Evolutionary conservation across 2,113 vertebrate species (phyloP).

Genomic region (Pluvianellus socialis): DNA sequence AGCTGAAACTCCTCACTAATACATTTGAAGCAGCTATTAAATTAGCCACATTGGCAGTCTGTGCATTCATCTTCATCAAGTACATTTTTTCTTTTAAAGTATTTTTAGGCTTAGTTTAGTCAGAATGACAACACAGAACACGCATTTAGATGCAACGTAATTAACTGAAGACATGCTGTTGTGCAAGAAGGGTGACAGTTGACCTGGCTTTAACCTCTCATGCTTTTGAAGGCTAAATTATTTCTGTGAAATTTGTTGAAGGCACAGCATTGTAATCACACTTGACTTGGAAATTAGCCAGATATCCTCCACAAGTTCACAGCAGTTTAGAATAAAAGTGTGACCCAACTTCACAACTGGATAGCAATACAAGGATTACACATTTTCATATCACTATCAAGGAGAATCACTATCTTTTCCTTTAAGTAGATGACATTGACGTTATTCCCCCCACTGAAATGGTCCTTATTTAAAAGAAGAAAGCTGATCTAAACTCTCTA

Average conservation of each 20-base stretch:
- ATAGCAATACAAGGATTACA: neutral
- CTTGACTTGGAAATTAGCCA: conserved; percentile 47
- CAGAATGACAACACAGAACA: conserved; percentile 46
- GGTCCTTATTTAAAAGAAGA: neutral
- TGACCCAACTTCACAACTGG: neutral
- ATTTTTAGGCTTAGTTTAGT: conserved; percentile 27
- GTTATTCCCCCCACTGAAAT: neutral
- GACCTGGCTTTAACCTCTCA: conserved; percentile 46
- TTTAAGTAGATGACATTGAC: neutral
- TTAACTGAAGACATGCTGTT: conserved; percentile 36
- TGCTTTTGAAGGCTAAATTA: conserved; percentile 54
- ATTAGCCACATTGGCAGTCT: conserved; percentile 32
- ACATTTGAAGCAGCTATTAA: conserved; percentile 49
- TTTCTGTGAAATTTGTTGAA: conserved; percentile 36
- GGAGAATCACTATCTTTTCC: neutral
- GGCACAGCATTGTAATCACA: conserved; percentile 5
- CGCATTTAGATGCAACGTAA: conserved; percentile 32
- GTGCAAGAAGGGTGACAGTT: neutral
- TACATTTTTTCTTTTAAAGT: neutral
- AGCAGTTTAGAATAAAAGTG: neutral
- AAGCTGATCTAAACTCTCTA: neutral
- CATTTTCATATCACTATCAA: neutral
- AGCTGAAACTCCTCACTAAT: neutral
- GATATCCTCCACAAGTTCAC: neutral
- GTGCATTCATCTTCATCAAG: conserved; percentile 21